Base-by-base conservation (phyloP, 1,140 invertebrate genomes). In the Mercenaria mercenaria region DNA sequence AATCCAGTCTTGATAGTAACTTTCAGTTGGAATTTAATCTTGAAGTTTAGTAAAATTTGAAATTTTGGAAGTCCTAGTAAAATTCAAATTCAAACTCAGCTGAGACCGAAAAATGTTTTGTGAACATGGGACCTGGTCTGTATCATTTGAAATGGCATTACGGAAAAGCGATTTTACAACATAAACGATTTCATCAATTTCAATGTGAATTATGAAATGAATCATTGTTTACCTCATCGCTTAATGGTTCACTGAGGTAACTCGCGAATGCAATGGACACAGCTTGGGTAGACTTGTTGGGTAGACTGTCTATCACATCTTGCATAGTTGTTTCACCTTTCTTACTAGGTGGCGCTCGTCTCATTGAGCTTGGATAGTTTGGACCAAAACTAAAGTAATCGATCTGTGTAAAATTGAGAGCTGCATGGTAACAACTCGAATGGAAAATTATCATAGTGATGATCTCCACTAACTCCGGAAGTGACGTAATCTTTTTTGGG, bases 341-440 rank as follows among this genome's bases (percentile, higher is more conserved):
- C 43, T 56, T 43, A 23, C 37, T 89, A 59, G 88, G 88, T 56
- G 88, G 88, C 0, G 79, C 29, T 72, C 29, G n/a, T n/a, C 79
- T 43, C 88, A 89, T 89, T 1, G 64, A 34, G 41, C 79, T 47
- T 32, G 88, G 88, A 69, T 89, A 83, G 39, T 89, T 89, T 52
- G 88, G 88, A 32, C 88, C 88, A 43, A 82, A 89, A 32, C 64
- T 52, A 43, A 74, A 89, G 80, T 89, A 89, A 89, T 89, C 88
- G 29, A 81, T 43, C 37, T 89, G 88, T 10, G 77, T 50, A 72
- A 81, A 89, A 64, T 89, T 89, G 37, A 89, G 23, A 29, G 88
- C 77, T 3, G 88, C 26, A 61, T 89, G 88, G 39, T 67, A 89
- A 43, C 67, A 80, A 41, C 79, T 82, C 15, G 79, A 72, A 76